Conservation (phyloP, 2,797 vertebrate species). For the Cryptoprocta ferox region DNA sequence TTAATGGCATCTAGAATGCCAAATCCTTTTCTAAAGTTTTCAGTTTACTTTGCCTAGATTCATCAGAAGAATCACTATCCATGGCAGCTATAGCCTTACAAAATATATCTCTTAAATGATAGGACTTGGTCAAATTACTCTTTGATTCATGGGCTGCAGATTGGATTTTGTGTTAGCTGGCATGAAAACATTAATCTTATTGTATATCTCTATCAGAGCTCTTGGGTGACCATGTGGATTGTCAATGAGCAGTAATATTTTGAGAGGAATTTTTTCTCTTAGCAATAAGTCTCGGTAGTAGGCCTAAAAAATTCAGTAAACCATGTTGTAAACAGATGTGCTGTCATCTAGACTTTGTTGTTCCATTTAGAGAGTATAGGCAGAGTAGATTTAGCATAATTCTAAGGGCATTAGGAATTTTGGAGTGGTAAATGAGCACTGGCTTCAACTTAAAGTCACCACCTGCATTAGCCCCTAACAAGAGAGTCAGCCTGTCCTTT, state of each 20-base stretch:
- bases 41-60: not conserved
- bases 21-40: not conserved
- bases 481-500: not conserved
- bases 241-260: not conserved
- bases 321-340: not conserved
- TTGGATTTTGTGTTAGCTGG: not conserved
- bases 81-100: not conserved
- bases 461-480: not conserved
- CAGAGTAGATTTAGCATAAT: not conserved
- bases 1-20: not conserved
- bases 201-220: not conserved
- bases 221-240: not conserved
- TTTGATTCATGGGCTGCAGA: not conserved
- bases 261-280: not conserved
- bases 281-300: not conserved
- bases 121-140: not conserved
- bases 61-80: not conserved
- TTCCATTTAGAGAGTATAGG: not conserved
- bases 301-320: not conserved
- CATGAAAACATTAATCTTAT: not conserved
- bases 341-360: not conserved
- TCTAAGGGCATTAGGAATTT: not conserved
- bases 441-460: not conserved
- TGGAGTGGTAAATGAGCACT: not conserved
- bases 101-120: not conserved